Evolutionary conservation across 2,888 invertebrate genomes (phyloP).

Genomic region (Lasioglossum zephyrum): DNA sequence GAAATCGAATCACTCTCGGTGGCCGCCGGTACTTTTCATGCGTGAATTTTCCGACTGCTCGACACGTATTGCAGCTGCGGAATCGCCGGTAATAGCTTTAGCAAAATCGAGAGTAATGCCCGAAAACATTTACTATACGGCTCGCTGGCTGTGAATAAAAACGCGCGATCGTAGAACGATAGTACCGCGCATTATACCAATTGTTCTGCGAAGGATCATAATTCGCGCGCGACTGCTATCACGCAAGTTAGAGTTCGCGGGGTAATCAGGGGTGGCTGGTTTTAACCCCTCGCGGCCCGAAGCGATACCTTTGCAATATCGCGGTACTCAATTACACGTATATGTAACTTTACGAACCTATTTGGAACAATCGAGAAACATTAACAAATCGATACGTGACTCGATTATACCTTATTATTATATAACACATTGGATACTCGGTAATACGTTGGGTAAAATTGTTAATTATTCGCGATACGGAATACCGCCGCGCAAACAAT

Average conservation of each 20-base stretch:
- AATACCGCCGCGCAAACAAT: neutral
- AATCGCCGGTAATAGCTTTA: conserved; percentile 73
- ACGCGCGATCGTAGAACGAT: conserved; percentile 61
- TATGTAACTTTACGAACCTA: neutral
- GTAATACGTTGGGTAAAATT: too few relatives aligned
- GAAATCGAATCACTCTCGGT: conserved; percentile 82
- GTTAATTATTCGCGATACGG: neutral
- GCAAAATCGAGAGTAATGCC: conserved; percentile 75
- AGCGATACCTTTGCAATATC: too few relatives aligned
- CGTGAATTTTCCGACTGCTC: conserved; percentile 80
- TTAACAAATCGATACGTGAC: too few relatives aligned
- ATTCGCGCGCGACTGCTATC: neutral
- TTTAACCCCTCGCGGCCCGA: too few relatives aligned
- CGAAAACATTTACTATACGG: conserved; percentile 74
- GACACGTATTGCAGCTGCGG: conserved; percentile 73
- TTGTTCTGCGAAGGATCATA: conserved; percentile 1
- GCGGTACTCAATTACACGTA: neutral
- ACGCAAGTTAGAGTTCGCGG: neutral
- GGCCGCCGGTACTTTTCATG: conserved; percentile 82
- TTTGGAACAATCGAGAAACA: neutral
- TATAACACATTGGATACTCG: too few relatives aligned
- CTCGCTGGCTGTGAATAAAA: conserved; percentile 72
- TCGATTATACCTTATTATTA: too few relatives aligned
- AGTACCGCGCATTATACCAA: conserved; percentile 27
- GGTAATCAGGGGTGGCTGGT: neutral